Evolutionary conservation across 2,797 vertebrate species (phyloP).

Genomic region (Lithobates sylvaticus): DNA sequence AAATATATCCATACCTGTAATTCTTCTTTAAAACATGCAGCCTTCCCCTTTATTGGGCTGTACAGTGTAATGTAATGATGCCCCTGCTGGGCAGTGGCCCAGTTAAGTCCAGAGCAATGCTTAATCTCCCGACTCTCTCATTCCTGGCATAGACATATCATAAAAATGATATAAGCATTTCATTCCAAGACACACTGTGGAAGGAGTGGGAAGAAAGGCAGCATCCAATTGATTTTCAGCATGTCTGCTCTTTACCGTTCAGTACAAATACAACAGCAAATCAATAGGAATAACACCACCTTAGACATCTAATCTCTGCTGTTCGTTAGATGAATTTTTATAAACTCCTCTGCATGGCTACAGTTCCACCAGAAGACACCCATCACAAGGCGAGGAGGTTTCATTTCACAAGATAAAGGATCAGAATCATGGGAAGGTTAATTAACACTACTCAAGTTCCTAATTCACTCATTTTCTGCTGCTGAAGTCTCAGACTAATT

Average conservation of each 20-base stretch:
- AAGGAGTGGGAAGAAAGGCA: slow-evolving; percentile 62
- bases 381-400: slow-evolving; percentile 10
- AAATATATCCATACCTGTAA: too few species aligned
- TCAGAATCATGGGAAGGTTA: slow-evolving; percentile 53
- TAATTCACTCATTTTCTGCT: slow-evolving; percentile 54
- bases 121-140: slow-evolving; percentile 74
- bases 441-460: slow-evolving; percentile 53
- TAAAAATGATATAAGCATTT: slow-evolving; percentile 79
- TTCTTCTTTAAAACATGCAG: not conserved
- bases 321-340: slow-evolving; percentile 61
- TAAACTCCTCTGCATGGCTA: slow-evolving; percentile 65
- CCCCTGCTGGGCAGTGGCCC: slow-evolving; percentile 53
- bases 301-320: slow-evolving; percentile 73
- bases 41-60: slow-evolving; percentile 3
- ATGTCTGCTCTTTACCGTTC: slow-evolving; percentile 73
- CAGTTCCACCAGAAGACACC: slow-evolving; percentile 33
- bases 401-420: slow-evolving; percentile 47
- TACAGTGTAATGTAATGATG: slow-evolving; percentile 61
- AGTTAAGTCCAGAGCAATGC: slow-evolving; percentile 48
- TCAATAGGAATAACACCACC: slow-evolving; percentile 75
- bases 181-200: slow-evolving; percentile 65
- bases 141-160: slow-evolving; percentile 71
- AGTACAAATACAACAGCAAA: slow-evolving; percentile 76
- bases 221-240: slow-evolving; percentile 74
- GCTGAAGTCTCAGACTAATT: slow-evolving; percentile 43